Evolutionary conservation across 1,140 invertebrate genomes (phyloP), one percentile per base, ranked within the genome.

Genomic region (Elymnias hypermnestra): DNA sequence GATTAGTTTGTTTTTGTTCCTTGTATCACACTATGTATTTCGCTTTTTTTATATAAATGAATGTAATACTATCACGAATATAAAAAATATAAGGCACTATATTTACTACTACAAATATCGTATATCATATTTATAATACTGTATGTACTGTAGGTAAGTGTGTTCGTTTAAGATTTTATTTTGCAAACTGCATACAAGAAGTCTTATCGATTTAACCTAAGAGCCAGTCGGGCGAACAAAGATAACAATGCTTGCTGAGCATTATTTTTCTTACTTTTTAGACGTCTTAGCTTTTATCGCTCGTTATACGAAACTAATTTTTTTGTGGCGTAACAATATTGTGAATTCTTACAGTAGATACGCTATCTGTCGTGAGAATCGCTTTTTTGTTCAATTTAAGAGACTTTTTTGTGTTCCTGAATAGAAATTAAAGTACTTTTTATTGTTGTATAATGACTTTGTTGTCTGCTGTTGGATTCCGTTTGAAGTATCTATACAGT

Each of bases 221-320:
- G 26, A 29, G 26, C 13, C 9, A 29, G 26, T 29, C 26, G 13
- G 9, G 26, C 26, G 26, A 2, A 29, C 9, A 4, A 13, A 29
- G 26, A 29, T 29, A 29, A 29, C 26, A 29, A 29, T 29, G 26
- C 26, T 29, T 12, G 26, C 10, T 12, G 26, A 29, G 26, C 26
- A 13, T 13, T 29, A 29, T n/a, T n/a, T n/a, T 29, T 29, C 10
- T 1, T 4, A 12, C 9, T 29, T 29, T 29, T 29, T 29, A 13
- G 10, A 29, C 10, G 8, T 29, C 9, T 29, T 1, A 13, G 26
- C 2, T 29, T 29, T 12, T 29, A 29, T 29, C 26, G 26, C 26
- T 29, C 3, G n/a, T n/a, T n/a, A n/a, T 10, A 13, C 9, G 26
- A 29, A 29, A 12, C 26, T 29, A 13, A 12, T n/a, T 2, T 29